Base-by-base conservation (phyloP, 1,140 invertebrate species). In the Drosophila simulans region DNA sequence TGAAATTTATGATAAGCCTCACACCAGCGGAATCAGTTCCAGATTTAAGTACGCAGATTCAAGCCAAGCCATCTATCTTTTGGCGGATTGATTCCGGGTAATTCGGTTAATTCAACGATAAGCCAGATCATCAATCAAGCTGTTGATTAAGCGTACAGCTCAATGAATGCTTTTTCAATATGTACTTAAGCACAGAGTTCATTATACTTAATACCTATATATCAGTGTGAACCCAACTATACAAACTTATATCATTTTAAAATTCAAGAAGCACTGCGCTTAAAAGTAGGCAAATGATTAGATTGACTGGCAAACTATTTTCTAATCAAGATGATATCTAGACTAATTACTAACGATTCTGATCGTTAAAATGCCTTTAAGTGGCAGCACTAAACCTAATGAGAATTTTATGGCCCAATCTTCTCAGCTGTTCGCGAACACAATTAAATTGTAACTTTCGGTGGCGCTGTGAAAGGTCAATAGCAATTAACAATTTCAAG, bases 1-100 rank as follows among this genome's bases (percentile, higher is more conserved):
- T 58, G 8, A 49, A 72, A 79, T 79, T 83, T 88, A 88, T 65
- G 75, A 64, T 88, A 80, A 86, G 75, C 66, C 75, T 86, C 83
- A 88, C 83, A 71, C 83, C 75, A 48, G 22, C 37, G 37, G 43
- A 13, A 37, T 37, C 25, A 31, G 48, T 31, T 43, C 60, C 40
- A 54, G 65, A 48, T 39, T 39, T 46, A 17, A 12, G 13, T 11
- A 10, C 17, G 13, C 12, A 42, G 42, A 31, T 37, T 53, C 3
- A 17, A 17, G 34, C 13, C 35, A 20, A 25, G 22, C 37, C 27
- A 48, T 66, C 51, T 12, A 49, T 37, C 46, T 34, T 35, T 46
- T 27, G 17, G 5, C 49, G 22, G 27, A 40, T 25, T 15, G 12
- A 39, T 56, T 68, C 31, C n/a, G 60, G 34, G 27, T 35, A 65